Base-by-base conservation (phyloP, 2,797 vertebrate species). In the Enoplosus armatus region DNA sequence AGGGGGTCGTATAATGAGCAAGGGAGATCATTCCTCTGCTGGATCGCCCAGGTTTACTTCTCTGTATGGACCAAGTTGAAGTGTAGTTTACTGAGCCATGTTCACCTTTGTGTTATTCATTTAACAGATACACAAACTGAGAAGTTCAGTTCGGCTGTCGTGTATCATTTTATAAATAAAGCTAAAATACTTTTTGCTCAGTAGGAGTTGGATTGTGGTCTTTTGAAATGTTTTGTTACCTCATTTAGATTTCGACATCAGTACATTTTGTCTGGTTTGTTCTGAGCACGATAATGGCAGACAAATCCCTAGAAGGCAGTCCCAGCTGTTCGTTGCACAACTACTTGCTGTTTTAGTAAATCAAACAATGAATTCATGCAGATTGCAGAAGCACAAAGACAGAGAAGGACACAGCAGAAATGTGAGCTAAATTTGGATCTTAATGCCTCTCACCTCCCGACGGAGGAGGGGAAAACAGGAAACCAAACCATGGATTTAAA, bases 241-340 rank as follows among this genome's bases (percentile, higher is more conserved):
- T 47, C 15, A 14, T 22, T 26, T 29, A 39, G 31, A 39, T 64
- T 65, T 66, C 4, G 10, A 37, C 37, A 45, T 47, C 27, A 6
- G 35, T 5, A 7, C 69, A 24, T 66, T 59, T 29, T 35, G 27
- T 51, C 9, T 31, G 11, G 27, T 68, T 68, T 29, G n/a, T 27
- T 76, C 39, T 27, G 3, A 33, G 26, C 39, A 27, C 20, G 24
- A 27, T 37, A 37, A 29, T 20, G 29, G 14, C 47, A 29, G 31
- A 47, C 31, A 59, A 5, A 56, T 63, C 41, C 51, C 20, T 48
- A 37, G 6, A 56, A 56, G 31, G 43, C 26, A 22, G 39, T 35
- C n/a, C 37, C 68, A 50, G 64, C 56, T 68, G 41, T 20, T 74
- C 24, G 14, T 35, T 51, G 15, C 55, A 43, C 66, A 47, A 35